Percentiles rank a stretch among this genome's conserved stretches.
These are phyloP conservation scores for Bradysia coprophila DNA, from an alignment of 1,140 invertebrate species.

Conservation along the genomic window DNA sequence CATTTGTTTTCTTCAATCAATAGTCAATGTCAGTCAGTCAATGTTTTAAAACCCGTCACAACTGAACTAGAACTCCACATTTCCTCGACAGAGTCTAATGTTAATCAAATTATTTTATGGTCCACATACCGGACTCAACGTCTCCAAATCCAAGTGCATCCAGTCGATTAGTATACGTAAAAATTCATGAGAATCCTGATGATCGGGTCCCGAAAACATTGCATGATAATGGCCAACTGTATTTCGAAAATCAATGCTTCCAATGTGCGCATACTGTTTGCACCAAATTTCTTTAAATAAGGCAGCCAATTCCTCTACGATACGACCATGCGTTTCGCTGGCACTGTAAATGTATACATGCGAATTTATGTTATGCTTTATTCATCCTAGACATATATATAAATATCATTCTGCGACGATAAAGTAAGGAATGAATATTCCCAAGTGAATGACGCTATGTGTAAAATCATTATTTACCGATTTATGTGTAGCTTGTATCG, in stretches of 20 bases:
- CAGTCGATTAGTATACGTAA: conserved; percentile 77
- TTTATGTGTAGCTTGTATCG: conserved; percentile 35
- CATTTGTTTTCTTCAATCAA: no score
- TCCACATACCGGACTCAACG: no score
- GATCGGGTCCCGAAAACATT: conserved; percentile 64
- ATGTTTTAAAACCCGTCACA: no score
- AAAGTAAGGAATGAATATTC: no score
- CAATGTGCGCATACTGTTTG: conserved; percentile 56
- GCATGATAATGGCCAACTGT: conserved; percentile 53
- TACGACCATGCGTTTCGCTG: conserved; percentile 37
- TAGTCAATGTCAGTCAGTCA: no score
- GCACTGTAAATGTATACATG: conserved; percentile 5
- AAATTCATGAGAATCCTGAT: conserved; percentile 94
- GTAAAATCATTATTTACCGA: conserved; percentile 14
- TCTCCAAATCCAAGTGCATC: conserved; percentile 69
- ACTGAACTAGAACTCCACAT: no score
- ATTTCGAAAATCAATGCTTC: conserved; percentile 46
- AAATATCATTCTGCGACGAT: no score
- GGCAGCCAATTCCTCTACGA: conserved; percentile 55
- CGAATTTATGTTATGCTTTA: no score
- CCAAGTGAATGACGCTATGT: no score
- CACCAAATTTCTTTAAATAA: conserved; percentile 56
- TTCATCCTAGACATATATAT: no score
- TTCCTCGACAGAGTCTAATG: no score
- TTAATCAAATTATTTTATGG: no score